A percentile compares a stretch with the other conserved stretches of the same genome.
These are phyloP conservation scores for Ceuthmochares aereus DNA, from an alignment of 2,113 vertebrate genomes.

Conservation along the genomic window DNA sequence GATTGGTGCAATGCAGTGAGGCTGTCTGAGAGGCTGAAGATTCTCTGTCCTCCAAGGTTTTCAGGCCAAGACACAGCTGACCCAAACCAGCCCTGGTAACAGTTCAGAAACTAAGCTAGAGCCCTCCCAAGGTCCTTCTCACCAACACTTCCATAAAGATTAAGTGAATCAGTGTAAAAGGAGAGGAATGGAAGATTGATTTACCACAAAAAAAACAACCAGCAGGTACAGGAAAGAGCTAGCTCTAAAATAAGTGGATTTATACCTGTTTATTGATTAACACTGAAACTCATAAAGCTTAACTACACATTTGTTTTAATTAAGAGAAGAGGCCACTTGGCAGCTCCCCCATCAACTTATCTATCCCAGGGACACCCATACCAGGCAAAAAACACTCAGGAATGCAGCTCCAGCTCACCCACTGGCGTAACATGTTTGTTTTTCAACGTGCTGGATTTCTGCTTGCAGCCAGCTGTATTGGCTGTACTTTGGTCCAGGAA, in stretches of 20 bases:
- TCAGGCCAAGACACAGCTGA: neutral
- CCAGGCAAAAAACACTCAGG: conserved; percentile 19
- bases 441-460: neutral
- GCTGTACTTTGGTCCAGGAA: conserved; percentile 59
- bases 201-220: neutral
- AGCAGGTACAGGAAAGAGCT: neutral
- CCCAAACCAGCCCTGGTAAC: neutral
- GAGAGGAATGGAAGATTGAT: neutral
- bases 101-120: neutral
- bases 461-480: neutral
- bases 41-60: neutral
- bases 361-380: neutral
- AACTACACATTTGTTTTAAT: neutral
- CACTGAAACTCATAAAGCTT: neutral
- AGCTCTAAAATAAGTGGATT: neutral
- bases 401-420: conserved; percentile 41
- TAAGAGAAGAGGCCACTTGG: neutral
- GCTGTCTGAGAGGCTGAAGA: accelerated
- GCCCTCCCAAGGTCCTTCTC: neutral
- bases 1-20: neutral
- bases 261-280: neutral
- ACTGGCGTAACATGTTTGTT: conserved; percentile 49
- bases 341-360: neutral
- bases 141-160: neutral
- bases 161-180: neutral